Base-by-base conservation (phyloP, 2,113 vertebrate genomes). In the Syngnathus scovelli region DNA sequence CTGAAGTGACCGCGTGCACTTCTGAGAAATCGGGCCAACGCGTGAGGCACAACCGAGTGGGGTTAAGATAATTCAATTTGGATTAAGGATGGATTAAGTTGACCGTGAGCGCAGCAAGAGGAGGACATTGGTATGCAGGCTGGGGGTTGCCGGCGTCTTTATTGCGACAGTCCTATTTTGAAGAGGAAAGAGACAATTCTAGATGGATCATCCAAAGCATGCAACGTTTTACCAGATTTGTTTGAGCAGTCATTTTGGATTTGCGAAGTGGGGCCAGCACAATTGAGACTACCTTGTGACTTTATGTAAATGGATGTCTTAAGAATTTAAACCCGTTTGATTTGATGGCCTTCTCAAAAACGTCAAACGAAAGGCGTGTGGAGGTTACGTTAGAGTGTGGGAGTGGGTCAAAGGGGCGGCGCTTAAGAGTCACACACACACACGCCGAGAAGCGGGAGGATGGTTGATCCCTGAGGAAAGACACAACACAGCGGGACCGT, bases 401-500 rank as follows among this genome's bases (percentile, higher is more conserved):
- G 71, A 66, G 74, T 41, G 59, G 70, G 65, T 12, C 2, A n/a
- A n/a, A 61, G 75, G 58, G 74, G 62, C 10, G 68, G 76, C 43
- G 81, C 66, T 71, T 58, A 23, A 41, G 27, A 66, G 62, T 66
- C 39, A 39, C 39, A 8, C 39, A 23, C 19, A 8, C 61, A 37
- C 12, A 15, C 41, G 66, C 4, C 5, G 39, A 18, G 19, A 11
- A 39, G 27, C 12, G 18, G 58, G 16, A 1, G 39, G 27, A 5
- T 12, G 19, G 37, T 43, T 38, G 51, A 69, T 85, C 86, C 84
- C 88, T 41, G 64, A 71, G 82, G 87, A 85, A 83, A 82, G 86
- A 89, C 86, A 86, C 82, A 91, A 90, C 85, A 84, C 76, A 85
- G 80, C 27, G 27, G 55, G 64, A 71, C 84, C 81, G 82, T 61